Conservation (phyloP, 2,888 invertebrate genomes). For the Pseudococcus viburni region DNA sequence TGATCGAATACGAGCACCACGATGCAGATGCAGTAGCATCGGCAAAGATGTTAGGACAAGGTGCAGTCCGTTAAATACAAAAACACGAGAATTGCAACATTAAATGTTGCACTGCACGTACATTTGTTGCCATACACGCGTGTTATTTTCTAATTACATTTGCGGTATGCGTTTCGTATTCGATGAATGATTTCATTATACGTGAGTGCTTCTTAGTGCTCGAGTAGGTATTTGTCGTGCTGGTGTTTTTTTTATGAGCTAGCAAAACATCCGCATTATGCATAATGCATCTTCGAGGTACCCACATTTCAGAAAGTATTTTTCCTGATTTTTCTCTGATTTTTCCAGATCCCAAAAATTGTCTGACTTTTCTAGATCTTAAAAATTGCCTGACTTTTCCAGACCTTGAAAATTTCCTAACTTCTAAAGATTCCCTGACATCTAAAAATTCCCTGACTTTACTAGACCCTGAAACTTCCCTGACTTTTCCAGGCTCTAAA, state of each 20-base stretch:
- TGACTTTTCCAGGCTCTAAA: no score
- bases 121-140: neutral
- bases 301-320: no score
- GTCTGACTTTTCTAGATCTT: no score
- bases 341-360: no score
- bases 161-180: neutral
- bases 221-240: neutral
- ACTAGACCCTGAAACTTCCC: no score
- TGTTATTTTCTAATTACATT: slow-evolving; percentile 23
- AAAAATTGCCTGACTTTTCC: no score
- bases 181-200: neutral
- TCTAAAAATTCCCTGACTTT: no score
- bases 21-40: neutral
- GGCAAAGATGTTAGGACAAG: slow-evolving; percentile 1
- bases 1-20: neutral
- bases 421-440: no score
- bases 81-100: slow-evolving; percentile 21
- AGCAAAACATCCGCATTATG: neutral
- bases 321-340: no score
- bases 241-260: neutral
- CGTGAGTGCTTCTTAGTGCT: neutral
- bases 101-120: neutral
- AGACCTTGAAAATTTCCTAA: no score
- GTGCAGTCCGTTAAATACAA: slow-evolving; percentile 1
- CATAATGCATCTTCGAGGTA: no score